A percentile compares a stretch with the other conserved stretches of the same genome.
Conservation (phyloP, 1,140 invertebrate species). For the Zaprionus camerounensis region DNA sequence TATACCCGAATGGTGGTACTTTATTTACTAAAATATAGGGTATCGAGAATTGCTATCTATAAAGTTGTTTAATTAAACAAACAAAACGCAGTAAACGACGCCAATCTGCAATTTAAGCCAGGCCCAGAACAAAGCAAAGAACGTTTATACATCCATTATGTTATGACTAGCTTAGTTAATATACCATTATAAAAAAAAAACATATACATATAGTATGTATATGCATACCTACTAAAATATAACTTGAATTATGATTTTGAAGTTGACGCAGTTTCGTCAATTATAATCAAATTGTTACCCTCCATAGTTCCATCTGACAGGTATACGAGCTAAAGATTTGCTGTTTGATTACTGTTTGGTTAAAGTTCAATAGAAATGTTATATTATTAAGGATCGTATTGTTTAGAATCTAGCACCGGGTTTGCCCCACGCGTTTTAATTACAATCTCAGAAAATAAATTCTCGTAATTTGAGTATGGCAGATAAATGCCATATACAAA, state of each 20-base stretch:
- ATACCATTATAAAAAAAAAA: neutral
- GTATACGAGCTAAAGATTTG: neutral
- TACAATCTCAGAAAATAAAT: neutral
- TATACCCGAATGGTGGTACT: neutral
- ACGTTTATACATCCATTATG: constrained; percentile 19
- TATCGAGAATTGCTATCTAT: constrained; percentile 31
- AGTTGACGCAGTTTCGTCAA: neutral
- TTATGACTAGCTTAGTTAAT: neutral
- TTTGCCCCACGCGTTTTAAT: constrained; percentile 5
- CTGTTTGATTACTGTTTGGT: neutral
- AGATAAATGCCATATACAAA: neutral
- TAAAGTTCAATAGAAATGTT: neutral
- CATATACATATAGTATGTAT: neutral
- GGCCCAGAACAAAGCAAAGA: constrained; percentile 28
- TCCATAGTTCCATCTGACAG: neutral
- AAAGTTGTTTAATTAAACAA: constrained; percentile 66
- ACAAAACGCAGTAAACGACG: constrained; percentile 38
- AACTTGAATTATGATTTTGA: neutral
- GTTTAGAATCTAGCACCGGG: neutral
- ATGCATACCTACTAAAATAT: neutral
- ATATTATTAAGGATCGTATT: neutral
- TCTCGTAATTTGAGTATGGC: constrained; percentile 2
- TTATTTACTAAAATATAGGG: neutral
- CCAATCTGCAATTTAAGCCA: constrained; percentile 50
- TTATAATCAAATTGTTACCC: neutral